Evolutionary conservation across 2,113 vertebrate species (phyloP).

Genomic region (Sinocyclocheilus grahami): DNA sequence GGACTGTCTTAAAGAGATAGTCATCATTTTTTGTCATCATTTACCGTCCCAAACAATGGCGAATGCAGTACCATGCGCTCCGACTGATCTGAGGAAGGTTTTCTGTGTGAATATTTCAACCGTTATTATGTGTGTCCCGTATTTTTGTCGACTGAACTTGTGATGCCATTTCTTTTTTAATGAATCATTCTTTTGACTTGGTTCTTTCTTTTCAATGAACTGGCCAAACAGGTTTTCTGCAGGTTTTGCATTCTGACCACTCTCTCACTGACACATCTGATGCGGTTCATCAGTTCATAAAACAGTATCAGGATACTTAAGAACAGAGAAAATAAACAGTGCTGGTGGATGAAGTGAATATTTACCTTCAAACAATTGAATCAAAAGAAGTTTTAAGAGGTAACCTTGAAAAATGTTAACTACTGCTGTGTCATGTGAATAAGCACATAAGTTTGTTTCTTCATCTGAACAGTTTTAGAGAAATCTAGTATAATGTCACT

Average conservation of each 20-base stretch:
- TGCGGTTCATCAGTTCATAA: not conserved
- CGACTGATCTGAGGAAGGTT: not conserved
- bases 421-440: not conserved
- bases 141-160: not conserved
- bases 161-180: not conserved
- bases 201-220: not conserved
- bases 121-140: not conserved
- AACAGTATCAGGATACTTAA: not conserved
- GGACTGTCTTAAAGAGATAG: constrained; percentile 57
- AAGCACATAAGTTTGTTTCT: not conserved
- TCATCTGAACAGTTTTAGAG: not conserved
- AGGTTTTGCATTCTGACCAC: too few relatives aligned
- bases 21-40: not conserved
- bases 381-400: not conserved
- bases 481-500: not conserved
- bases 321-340: not conserved
- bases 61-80: not conserved
- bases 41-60: not conserved
- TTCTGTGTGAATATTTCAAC: not conserved
- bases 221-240: not conserved
- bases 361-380: not conserved
- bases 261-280: not conserved
- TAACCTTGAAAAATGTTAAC: not conserved
- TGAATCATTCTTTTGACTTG: not conserved
- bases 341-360: not conserved